These are phyloP conservation scores for Gortyna flavago DNA, from an alignment of 2,888 invertebrate species.

Conservation along the genomic window DNA sequence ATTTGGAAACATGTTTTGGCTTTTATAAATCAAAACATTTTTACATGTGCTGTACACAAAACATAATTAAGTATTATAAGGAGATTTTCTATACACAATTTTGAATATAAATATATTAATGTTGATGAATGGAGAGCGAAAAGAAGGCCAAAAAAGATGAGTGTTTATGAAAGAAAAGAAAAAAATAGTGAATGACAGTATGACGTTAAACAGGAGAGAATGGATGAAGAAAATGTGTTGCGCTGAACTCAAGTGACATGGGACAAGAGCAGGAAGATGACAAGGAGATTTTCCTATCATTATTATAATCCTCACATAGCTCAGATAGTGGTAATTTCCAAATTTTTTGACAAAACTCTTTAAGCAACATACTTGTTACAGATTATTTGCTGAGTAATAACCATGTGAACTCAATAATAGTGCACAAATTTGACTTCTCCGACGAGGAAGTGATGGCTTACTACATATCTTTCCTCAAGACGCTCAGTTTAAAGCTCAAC, in stretches of 20 bases:
- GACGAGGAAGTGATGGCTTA: slow-evolving; percentile 99
- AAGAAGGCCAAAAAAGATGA: too few species aligned
- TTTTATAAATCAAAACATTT: slow-evolving; percentile 5
- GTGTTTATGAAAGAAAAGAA: too few species aligned
- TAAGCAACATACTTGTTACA: slow-evolving; percentile 85
- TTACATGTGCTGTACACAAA: not conserved
- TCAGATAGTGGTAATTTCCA: too few species aligned
- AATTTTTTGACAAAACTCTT: not conserved
- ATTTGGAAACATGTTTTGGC: not conserved
- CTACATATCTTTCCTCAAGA: slow-evolving; percentile 99
- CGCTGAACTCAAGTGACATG: too few species aligned
- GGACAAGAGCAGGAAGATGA: too few species aligned
- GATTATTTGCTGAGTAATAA: slow-evolving; percentile 99
- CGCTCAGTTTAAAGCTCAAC: slow-evolving; percentile 98
- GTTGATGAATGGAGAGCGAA: too few species aligned
- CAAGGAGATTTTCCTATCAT: too few species aligned
- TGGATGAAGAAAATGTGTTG: too few species aligned
- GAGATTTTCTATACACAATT: not conserved
- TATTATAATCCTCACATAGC: too few species aligned
- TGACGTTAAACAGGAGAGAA: too few species aligned
- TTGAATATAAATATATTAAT: too few species aligned
- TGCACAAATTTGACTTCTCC: slow-evolving; percentile 99
- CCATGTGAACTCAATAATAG: slow-evolving; percentile 99
- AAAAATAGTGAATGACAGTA: too few species aligned
- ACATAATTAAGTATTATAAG: not conserved